Conservation (phyloP, 1,140 invertebrate species). For the Bilobella aurantiaca region DNA sequence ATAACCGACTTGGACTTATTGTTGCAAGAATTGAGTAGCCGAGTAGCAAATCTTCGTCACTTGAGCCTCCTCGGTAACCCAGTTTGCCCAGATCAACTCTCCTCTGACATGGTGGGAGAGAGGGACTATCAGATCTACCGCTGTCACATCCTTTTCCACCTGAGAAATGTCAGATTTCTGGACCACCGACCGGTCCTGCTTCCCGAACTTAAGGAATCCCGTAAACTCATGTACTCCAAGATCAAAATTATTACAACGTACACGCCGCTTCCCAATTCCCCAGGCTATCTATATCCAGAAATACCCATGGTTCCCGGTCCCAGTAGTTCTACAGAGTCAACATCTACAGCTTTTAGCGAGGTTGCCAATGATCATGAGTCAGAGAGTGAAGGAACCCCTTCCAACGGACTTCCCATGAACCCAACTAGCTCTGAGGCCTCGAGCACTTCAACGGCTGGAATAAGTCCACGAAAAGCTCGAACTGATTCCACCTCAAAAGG, state of each 20-base stretch:
- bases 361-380: too few relatives aligned
- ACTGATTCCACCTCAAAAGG: conserved; percentile 2
- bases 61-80: conserved; percentile 30
- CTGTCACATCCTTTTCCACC: conserved; percentile 25
- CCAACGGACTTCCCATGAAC: too few relatives aligned
- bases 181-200: conserved; percentile 23
- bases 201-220: conserved; percentile 24
- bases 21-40: conserved; percentile 12
- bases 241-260: conserved; percentile 8
- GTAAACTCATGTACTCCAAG: conserved; percentile 15
- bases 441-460: too few relatives aligned
- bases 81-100: conserved; percentile 26
- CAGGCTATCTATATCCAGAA: too few relatives aligned
- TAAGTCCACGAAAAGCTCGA: too few relatives aligned
- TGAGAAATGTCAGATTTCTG: conserved; percentile 20
- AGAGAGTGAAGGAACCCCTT: too few relatives aligned
- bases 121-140: conserved; percentile 27
- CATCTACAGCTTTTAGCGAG: too few relatives aligned
- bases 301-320: too few relatives aligned
- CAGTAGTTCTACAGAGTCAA: too few relatives aligned
- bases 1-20: conserved; percentile 15
- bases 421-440: too few relatives aligned
- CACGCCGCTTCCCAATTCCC: conserved; percentile 7
- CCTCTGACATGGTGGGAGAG: conserved; percentile 13
- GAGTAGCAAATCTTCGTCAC: conserved; percentile 13